phyloP scores from a whole-genome alignment of 1,140 invertebrate genomes.

The Tetramorium simillimum region DNA sequence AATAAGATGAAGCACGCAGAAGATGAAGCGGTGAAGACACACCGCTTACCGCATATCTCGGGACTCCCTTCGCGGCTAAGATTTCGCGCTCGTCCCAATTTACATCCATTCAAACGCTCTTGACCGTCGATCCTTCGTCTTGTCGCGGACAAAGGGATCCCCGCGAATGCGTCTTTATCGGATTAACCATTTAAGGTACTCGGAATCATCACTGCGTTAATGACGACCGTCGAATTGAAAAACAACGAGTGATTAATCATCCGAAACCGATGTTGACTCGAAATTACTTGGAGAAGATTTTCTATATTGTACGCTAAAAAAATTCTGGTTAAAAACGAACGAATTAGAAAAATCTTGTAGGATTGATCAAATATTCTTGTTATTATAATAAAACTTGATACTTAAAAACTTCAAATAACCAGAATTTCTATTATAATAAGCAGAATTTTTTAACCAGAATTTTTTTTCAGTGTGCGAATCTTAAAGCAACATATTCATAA shows the following conservation, averaged over 20 bases:
- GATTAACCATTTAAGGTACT: slow-evolving; percentile 15
- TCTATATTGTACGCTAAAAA: background rate
- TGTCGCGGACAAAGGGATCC: background rate
- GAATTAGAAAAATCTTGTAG: too few relatives aligned
- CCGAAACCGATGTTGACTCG: background rate
- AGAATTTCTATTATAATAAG: too few relatives aligned
- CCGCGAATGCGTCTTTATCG: background rate
- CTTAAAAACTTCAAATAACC: too few relatives aligned
- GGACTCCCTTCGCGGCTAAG: background rate
- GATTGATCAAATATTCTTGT: too few relatives aligned
- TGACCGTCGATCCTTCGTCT: slow-evolving; percentile 20
- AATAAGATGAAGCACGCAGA: slow-evolving; percentile 25
- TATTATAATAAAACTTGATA: too few relatives aligned
- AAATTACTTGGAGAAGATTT: background rate
- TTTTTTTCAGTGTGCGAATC: too few relatives aligned
- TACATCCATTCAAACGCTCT: slow-evolving; percentile 19
- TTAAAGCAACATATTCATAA: background rate
- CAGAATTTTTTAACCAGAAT: too few relatives aligned
- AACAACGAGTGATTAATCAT: slow-evolving; percentile 10
- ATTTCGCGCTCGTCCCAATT: slow-evolving; percentile 46
- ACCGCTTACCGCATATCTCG: background rate
- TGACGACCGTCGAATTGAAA: slow-evolving; percentile 4
- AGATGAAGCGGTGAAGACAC: slow-evolving; percentile 15
- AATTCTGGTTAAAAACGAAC: too few relatives aligned
- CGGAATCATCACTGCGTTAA: slow-evolving; percentile 1